phyloP scores from a whole-genome alignment of 1,140 invertebrate genomes.

The Drosophila ohnishii region DNA sequence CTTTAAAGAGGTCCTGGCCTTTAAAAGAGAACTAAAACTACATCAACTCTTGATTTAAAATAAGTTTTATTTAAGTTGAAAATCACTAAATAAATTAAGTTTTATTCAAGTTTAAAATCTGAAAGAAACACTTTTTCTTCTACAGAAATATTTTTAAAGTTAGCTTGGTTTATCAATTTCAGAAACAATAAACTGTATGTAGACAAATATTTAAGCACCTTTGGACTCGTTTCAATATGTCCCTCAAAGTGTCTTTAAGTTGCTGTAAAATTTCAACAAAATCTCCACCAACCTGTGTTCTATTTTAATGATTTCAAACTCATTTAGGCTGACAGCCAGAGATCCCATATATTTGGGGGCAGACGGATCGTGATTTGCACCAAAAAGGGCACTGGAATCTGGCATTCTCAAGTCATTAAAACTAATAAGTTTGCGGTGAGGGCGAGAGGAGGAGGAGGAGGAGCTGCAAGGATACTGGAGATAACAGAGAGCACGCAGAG shows the following conservation, averaged over 20 bases:
- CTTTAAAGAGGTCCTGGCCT: too few species aligned
- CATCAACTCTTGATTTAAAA: too few species aligned
- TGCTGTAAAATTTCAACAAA: neutral
- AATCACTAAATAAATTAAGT: too few species aligned
- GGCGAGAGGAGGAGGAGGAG: neutral
- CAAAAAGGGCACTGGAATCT: neutral
- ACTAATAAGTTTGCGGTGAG: constrained; percentile 15
- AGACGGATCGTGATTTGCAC: constrained; percentile 13
- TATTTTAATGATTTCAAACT: constrained; percentile 1
- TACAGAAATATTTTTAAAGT: neutral
- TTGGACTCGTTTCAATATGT: neutral
- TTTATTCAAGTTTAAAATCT: too few species aligned
- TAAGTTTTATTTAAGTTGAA: too few species aligned
- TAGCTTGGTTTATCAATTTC: neutral
- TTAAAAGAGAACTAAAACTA: too few species aligned
- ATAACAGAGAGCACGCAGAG: neutral
- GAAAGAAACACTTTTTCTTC: neutral
- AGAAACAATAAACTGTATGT: neutral
- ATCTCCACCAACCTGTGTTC: neutral
- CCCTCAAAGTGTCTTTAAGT: neutral
- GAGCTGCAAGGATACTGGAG: constrained; percentile 4
- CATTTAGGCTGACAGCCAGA: neutral
- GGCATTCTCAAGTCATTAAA: constrained; percentile 21
- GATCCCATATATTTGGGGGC: neutral
- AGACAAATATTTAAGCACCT: neutral